phyloP scores from a whole-genome alignment of 2,888 invertebrate genomes.

The Petrolisthes cinctipes region DNA sequence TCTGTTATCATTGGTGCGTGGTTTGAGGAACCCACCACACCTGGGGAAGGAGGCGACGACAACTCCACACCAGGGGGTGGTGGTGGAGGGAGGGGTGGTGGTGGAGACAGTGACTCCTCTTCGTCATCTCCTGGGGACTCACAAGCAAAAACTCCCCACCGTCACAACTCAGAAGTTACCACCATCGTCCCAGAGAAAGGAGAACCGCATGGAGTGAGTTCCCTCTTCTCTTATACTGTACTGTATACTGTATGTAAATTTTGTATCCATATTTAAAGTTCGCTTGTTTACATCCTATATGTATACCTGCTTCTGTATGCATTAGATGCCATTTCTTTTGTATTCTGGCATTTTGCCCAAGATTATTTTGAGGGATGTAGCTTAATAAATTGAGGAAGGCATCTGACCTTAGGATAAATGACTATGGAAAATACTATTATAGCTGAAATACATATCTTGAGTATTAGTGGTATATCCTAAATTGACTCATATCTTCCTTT shows the following conservation, averaged over 20 bases:
- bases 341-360: too few species aligned
- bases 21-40: slow-evolving; percentile 65
- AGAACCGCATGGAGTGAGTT: slow-evolving; percentile 71
- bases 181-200: slow-evolving; percentile 70
- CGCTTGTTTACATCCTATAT: neutral
- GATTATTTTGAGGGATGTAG: too few species aligned
- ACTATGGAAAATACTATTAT: neutral
- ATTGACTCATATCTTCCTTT: neutral
- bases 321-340: too few species aligned
- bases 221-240: neutral
- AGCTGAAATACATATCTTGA: neutral
- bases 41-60: slow-evolving; percentile 63
- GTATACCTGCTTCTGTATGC: too few species aligned
- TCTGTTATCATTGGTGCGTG: slow-evolving; percentile 65
- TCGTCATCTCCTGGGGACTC: slow-evolving; percentile 61
- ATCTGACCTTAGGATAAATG: too few species aligned
- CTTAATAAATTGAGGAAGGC: too few species aligned
- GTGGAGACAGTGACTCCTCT: slow-evolving; percentile 57
- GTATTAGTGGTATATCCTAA: neutral
- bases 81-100: slow-evolving; percentile 30
- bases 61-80: slow-evolving; percentile 50
- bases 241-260: neutral
- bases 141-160: slow-evolving; percentile 58
- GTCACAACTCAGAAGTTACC: slow-evolving; percentile 62
- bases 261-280: neutral